A percentile compares a stretch with the other conserved stretches of the same genome.
Conservation (phyloP, 1,140 invertebrate genomes). For the Sarcophaga bullata region DNA sequence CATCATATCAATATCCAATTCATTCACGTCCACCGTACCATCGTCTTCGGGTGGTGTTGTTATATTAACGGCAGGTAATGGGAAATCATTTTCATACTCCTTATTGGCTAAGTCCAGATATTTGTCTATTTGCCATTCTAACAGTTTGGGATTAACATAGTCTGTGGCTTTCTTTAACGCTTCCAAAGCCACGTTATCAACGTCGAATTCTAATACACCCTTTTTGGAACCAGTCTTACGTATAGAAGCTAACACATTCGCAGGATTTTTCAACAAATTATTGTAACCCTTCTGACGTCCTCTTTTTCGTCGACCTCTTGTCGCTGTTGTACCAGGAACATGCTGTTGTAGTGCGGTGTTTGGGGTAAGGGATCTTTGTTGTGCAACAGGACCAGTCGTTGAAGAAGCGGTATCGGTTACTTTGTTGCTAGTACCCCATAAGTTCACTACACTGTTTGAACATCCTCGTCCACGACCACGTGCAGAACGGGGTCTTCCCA, state of each 20-base stretch:
- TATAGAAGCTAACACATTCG: constrained; percentile 47
- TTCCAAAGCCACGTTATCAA: constrained; percentile 55
- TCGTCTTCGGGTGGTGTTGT: background rate
- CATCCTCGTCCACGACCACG: constrained; percentile 12
- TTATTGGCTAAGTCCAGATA: constrained; percentile 52
- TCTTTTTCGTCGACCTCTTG: background rate
- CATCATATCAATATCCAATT: background rate
- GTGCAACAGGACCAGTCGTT: background rate
- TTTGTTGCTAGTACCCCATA: background rate
- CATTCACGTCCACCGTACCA: background rate
- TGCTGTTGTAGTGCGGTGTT: background rate
- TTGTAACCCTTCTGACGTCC: constrained; percentile 28
- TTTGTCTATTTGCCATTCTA: constrained; percentile 58
- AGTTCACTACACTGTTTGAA: background rate
- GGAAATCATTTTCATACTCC: constrained; percentile 49
- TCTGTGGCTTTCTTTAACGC: constrained; percentile 50
- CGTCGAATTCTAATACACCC: constrained; percentile 59
- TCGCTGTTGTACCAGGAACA: background rate
- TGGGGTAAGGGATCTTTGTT: constrained; percentile 18
- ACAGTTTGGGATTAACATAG: constrained; percentile 50
- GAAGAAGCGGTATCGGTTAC: background rate
- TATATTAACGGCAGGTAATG: background rate
- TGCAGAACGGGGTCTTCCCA: background rate
- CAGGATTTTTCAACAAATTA: constrained; percentile 16
- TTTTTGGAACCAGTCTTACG: constrained; percentile 60